Evolutionary conservation across 23 tunicate species (phyloP).

Genomic region (Trididemnum clinides): DNA sequence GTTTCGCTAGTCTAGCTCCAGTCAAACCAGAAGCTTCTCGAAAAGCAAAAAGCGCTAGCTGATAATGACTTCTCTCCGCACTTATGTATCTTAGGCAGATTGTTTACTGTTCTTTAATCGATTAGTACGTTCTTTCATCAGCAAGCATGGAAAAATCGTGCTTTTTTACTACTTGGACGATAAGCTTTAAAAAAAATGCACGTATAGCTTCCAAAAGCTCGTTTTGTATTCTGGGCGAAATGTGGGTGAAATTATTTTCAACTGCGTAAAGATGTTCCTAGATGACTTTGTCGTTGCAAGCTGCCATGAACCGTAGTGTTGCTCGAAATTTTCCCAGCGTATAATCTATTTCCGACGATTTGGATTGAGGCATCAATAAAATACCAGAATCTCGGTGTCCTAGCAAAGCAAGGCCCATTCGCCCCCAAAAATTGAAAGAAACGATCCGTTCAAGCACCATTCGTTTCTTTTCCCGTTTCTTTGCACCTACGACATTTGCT

Average conservation of each 20-base stretch:
- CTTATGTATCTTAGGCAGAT: neutral
- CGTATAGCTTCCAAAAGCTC: neutral
- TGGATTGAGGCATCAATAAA: neutral
- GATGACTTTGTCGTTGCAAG: neutral
- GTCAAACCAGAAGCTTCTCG: neutral
- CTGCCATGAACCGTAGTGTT: neutral
- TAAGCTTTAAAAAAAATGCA: neutral
- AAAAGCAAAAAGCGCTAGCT: neutral
- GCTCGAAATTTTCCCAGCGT: conserved; percentile 4
- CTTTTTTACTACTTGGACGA: neutral
- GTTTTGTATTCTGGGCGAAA: neutral
- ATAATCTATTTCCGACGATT: neutral
- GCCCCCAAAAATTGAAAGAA: neutral
- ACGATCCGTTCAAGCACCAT: neutral
- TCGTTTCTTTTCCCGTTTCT: neutral
- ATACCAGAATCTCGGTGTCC: neutral
- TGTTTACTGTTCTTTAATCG: neutral
- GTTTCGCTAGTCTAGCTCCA: neutral
- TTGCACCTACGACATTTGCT: too few relatives aligned
- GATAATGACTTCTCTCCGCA: neutral
- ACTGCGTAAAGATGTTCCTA: neutral
- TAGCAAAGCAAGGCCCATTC: neutral
- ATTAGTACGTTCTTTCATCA: neutral
- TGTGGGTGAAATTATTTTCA: neutral
- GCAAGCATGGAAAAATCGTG: neutral